Evolutionary conservation across 1,140 invertebrate species (phyloP), one percentile per base, ranked within the genome.

Genomic region (Cephus cinctus): DNA sequence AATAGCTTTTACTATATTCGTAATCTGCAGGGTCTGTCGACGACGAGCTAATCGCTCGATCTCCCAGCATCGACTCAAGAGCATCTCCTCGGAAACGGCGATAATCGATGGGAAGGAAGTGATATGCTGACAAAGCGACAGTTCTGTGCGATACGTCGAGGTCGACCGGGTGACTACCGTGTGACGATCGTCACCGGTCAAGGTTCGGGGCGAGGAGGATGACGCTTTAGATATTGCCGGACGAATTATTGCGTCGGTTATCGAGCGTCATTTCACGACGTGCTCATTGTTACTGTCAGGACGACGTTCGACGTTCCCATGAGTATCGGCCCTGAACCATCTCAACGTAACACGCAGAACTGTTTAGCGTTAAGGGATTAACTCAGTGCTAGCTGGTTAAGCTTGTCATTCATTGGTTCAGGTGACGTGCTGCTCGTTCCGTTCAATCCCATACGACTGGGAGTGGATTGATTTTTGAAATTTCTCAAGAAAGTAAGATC

Each of bases 71-170:
- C 80, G 87, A 2, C 78, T 89, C 23, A 88, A 89, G 63, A 88
- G 86, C 54, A 77, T 89, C 9, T 86, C 85, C 47, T 88, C 83
- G 54, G 87, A 88, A 72, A 88, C 86, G 41, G 86, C 86, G 45
- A 86, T 88, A 54, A 83, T 89, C 64, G 87, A 88, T 57, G 86
- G 88, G 57, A 90, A 90, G 72, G 89, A 90, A 76, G 86, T 90
- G 75, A 90, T 90, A 82, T 90, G 89, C 89, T 92, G 90, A 92
- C 89, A 89, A 81, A 89, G 83, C 84, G 88, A 91, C 81, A 88
- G 87, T 87, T 90, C 89, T 85, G 89, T 90, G 76, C 87, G 89
- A 73, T 92, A 91, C 78, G 87, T 92, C 65, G 89, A 92, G 78
- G 85, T 92, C 52, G 90, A 92, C 75, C 82, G 90, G 51, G 89